Base-by-base conservation (phyloP, 2,113 vertebrate genomes). In the Spea bombifrons region DNA sequence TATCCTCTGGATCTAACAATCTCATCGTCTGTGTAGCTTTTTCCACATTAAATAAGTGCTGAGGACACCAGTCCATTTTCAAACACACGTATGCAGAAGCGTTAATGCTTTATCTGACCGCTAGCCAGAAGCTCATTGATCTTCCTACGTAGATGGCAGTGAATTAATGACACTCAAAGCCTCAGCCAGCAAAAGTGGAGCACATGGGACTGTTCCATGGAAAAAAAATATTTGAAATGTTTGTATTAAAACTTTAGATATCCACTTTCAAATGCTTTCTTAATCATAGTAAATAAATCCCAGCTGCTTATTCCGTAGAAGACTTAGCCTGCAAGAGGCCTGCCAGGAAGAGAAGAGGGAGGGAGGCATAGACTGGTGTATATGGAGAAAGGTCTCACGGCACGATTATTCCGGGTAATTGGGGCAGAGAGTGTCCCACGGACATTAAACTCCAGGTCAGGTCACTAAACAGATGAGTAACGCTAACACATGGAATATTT, bases 201-300 rank as follows among this genome's bases (percentile, higher is more conserved):
- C 16, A 48, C 48, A 68, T 74, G 45, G 67, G 73, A 66, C 49
- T 1, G 44, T 72, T 80, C 73, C 71, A 80, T 68, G 55, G 71
- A 43, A 57, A 3, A 73, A 67, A 80, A 55, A 73, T 64, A 17
- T 48, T 73, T 57, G 67, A 80, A 67, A 80, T 80, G 78, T 80
- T 80, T 80, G 71, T 80, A 80, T 80, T 74, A 74, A 80, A 79
- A 80, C 66, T 53, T 80, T 59, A 74, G 78, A 59, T 80, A 80
- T 80, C 78, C 78, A 68, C 71, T 80, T 80, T 80, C 78, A 80
- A 73, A 80, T 80, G 78, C 78, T 80, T 80, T 80, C 78, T 80
- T 68, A 80, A 80, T 80, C 71, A 80, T 74, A 59, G 71, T 74
- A 80, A 80, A 80, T 80, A 80, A 74, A 74, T 80, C 78, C 78